Conservation (phyloP, 1,140 invertebrate species). For the Lasioglossum baleicum region DNA sequence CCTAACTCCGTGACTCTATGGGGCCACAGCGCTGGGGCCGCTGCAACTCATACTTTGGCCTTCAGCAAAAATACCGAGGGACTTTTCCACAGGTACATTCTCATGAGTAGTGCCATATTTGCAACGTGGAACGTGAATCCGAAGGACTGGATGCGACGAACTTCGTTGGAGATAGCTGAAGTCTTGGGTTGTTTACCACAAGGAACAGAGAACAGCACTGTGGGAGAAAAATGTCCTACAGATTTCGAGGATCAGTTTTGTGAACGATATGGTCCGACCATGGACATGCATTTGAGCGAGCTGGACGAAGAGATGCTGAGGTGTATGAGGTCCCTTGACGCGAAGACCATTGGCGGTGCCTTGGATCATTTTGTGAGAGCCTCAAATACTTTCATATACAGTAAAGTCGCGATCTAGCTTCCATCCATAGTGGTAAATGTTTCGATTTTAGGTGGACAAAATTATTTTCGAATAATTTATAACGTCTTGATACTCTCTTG, state of each 20-base stretch:
- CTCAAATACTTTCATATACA: background rate
- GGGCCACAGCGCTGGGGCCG: conserved; percentile 79
- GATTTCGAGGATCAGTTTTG: too few species aligned
- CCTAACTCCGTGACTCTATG: conserved; percentile 76
- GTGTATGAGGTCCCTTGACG: conserved; percentile 60
- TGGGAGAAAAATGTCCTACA: too few species aligned
- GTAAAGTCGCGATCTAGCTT: too few species aligned
- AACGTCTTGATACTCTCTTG: too few species aligned
- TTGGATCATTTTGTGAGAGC: conserved; percentile 26
- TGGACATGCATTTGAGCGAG: too few species aligned
- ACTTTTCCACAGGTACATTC: conserved; percentile 81
- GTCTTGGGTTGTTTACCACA: conserved; percentile 40
- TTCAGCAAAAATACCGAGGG: conserved; percentile 75
- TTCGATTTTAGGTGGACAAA: too few species aligned
- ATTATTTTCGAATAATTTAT: too few species aligned
- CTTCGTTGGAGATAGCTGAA: conserved; percentile 47
- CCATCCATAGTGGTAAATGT: too few species aligned
- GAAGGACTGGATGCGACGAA: conserved; percentile 31
- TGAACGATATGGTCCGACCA: too few species aligned
- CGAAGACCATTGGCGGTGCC: background rate
- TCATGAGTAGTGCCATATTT: conserved; percentile 80
- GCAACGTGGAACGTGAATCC: conserved; percentile 62
- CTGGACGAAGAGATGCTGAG: conserved; percentile 53
- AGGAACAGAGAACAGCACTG: background rate
- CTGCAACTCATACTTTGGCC: conserved; percentile 70